These are phyloP conservation scores for Fabriciana adippe DNA, from an alignment of 2,888 invertebrate species.

Conservation along the genomic window DNA sequence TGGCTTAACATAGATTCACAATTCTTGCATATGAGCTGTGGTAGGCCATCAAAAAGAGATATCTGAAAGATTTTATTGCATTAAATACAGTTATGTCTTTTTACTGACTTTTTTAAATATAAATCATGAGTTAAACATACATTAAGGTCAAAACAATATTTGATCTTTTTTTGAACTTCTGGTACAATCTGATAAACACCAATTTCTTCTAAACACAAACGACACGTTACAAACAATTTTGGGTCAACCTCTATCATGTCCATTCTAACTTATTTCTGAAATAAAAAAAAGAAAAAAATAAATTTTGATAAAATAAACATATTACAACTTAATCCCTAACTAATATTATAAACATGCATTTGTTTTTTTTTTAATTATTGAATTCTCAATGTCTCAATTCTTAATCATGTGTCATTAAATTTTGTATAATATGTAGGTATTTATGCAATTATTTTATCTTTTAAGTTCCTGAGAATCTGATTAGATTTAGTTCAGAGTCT, in stretches of 20 bases:
- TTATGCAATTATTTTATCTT: too few relatives aligned
- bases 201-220: constrained; percentile 66
- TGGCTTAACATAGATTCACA: constrained; percentile 61
- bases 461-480: too few relatives aligned
- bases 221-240: constrained; percentile 66
- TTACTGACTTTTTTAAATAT: neutral
- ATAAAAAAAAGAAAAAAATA: neutral
- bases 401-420: too few relatives aligned
- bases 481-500: too few relatives aligned
- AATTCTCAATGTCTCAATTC: too few relatives aligned
- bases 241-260: constrained; percentile 64
- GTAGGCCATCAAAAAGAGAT: constrained; percentile 54
- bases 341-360: too few relatives aligned
- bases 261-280: constrained; percentile 43
- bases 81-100: neutral
- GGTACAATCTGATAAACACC: constrained; percentile 72
- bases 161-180: constrained; percentile 61
- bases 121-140: constrained; percentile 52
- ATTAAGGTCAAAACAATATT: constrained; percentile 68
- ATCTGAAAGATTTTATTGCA: constrained; percentile 3
- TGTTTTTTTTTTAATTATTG: too few relatives aligned
- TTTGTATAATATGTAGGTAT: too few relatives aligned
- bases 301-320: neutral
- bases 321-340: neutral
- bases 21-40: constrained; percentile 68